Conservation (phyloP, 2,797 vertebrate species). For the Intellagama lesueurii region DNA sequence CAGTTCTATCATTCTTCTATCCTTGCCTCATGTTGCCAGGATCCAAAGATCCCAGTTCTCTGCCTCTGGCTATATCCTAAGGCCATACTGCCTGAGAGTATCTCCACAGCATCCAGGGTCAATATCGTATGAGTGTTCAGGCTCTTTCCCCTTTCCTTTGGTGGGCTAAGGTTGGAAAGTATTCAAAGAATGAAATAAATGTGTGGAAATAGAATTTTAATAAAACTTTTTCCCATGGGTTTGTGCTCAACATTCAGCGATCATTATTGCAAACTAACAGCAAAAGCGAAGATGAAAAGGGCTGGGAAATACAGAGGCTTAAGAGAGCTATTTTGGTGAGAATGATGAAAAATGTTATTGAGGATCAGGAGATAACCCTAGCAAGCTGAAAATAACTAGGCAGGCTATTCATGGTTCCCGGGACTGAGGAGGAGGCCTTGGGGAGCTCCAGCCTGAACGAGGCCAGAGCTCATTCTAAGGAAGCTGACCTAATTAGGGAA, state of each 20-base stretch:
- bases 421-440: conserved; percentile 53
- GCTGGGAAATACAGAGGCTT: conserved; percentile 85
- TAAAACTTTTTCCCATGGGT: conserved; percentile 57
- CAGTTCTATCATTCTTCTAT: background rate
- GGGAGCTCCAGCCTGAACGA: conserved; percentile 67
- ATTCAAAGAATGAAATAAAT: conserved; percentile 60
- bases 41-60: background rate
- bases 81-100: background rate
- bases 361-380: conserved; percentile 84
- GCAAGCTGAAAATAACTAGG: conserved; percentile 86
- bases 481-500: conserved; percentile 97
- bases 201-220: conserved; percentile 59
- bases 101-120: background rate
- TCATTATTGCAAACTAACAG: conserved; percentile 47
- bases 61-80: background rate
- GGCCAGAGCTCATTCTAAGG: conserved; percentile 75
- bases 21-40: background rate
- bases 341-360: conserved; percentile 80
- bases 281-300: conserved; percentile 74
- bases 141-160: background rate
- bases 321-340: conserved; percentile 85
- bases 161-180: conserved; percentile 47
- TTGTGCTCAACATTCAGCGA: conserved; percentile 31
- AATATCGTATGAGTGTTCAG: background rate
- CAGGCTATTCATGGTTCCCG: conserved; percentile 68